phyloP scores from a whole-genome alignment of 2,113 vertebrate genomes.

The Rhinogobius similis region DNA sequence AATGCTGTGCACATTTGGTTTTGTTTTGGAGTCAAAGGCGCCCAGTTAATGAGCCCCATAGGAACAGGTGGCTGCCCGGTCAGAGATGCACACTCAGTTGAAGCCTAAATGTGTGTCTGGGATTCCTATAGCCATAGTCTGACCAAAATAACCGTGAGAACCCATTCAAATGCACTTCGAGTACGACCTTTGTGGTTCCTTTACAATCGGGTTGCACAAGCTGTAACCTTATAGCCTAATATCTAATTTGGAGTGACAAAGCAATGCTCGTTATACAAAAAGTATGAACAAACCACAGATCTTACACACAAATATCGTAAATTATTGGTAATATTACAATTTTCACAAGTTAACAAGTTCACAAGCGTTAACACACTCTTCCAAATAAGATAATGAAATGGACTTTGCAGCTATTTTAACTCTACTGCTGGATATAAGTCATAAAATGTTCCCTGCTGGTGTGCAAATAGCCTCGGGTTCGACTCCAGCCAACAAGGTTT shows the following conservation, averaged over 20 bases:
- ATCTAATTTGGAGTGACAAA: background rate
- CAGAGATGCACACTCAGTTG: slow-evolving; percentile 16
- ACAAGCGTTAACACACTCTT: no score
- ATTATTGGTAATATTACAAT: background rate
- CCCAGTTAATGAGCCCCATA: background rate
- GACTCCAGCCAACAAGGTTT: slow-evolving; percentile 14
- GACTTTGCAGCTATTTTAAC: background rate
- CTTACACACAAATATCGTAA: background rate
- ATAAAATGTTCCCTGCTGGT: slow-evolving; percentile 8
- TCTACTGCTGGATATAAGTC: background rate
- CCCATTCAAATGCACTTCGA: slow-evolving; percentile 10
- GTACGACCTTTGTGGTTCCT: background rate
- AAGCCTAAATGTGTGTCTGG: slow-evolving; percentile 26
- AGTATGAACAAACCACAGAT: background rate
- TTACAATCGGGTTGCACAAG: background rate
- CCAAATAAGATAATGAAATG: background rate
- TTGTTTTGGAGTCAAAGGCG: background rate
- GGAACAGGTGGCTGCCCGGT: slow-evolving; percentile 2
- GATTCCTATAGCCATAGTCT: slow-evolving; percentile 29
- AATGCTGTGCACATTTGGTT: background rate
- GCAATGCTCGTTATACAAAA: background rate
- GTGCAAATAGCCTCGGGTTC: slow-evolving; percentile 16
- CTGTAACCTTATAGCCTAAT: no score
- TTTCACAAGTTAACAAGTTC: background rate
- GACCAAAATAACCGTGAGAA: slow-evolving; percentile 45